phyloP scores from a whole-genome alignment of 1,140 invertebrate genomes.

The Frieseomelitta varia region DNA sequence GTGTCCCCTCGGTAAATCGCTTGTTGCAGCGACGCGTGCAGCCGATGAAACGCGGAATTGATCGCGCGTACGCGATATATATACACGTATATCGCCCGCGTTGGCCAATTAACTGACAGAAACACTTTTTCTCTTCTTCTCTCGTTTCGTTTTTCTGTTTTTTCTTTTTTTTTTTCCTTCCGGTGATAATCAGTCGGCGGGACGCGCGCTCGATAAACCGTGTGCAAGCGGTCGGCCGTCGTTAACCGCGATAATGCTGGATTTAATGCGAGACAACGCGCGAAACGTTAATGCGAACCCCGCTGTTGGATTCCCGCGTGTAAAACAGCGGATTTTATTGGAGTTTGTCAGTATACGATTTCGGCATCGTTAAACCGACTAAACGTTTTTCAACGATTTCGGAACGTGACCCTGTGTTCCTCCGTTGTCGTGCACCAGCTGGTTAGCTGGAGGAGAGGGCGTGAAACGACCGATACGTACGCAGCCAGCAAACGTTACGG shows the following conservation, averaged over 20 bases:
- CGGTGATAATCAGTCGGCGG: not conserved
- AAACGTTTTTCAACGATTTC: not conserved
- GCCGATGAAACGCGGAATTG: slow-evolving; percentile 48
- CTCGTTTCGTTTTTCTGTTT: too few relatives aligned
- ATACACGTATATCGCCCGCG: not conserved
- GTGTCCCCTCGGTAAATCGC: slow-evolving; percentile 53
- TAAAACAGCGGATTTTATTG: slow-evolving; percentile 23
- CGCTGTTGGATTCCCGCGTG: not conserved
- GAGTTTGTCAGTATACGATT: not conserved
- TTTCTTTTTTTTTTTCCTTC: not conserved
- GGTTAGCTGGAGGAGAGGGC: too few relatives aligned
- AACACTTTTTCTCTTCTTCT: not conserved
- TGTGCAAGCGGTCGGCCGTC: not conserved
- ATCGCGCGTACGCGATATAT: slow-evolving; percentile 31
- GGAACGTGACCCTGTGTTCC: not conserved
- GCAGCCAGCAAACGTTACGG: not conserved
- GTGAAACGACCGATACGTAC: not conserved
- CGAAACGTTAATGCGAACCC: slow-evolving; percentile 18
- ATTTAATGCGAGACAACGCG: slow-evolving; percentile 13
- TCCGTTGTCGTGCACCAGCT: too few relatives aligned
- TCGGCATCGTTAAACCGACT: not conserved
- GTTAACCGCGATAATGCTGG: slow-evolving; percentile 12
- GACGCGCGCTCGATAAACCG: not conserved
- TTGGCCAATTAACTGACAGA: not conserved
- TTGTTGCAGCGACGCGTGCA: slow-evolving; percentile 35